Conservation (phyloP, 2,113 vertebrate genomes). For the Oreotragus oreotragus region DNA sequence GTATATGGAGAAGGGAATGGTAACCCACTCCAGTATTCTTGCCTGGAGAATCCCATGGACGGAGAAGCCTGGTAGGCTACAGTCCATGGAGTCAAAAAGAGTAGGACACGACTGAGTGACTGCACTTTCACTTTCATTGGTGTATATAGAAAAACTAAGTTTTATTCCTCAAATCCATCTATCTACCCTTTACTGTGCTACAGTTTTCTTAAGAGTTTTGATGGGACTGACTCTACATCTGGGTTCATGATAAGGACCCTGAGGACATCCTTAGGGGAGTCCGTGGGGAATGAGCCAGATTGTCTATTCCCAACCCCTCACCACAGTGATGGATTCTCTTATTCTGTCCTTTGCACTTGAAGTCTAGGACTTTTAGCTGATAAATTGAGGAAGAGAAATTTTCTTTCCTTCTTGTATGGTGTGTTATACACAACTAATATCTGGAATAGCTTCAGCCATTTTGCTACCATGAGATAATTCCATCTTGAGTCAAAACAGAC, state of each 20-base stretch:
- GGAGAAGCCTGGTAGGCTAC: too few species aligned
- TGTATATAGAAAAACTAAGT: neutral
- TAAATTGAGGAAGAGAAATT: neutral
- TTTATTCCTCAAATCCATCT: neutral
- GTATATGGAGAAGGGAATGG: neutral
- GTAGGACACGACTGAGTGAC: too few species aligned
- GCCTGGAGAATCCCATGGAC: too few species aligned
- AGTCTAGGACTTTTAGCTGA: neutral
- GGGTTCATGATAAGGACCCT: neutral
- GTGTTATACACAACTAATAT: neutral
- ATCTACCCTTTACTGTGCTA: neutral
- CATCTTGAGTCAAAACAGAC: neutral
- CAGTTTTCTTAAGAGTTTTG: neutral
- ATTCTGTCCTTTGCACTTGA: neutral
- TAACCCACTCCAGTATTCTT: too few species aligned
- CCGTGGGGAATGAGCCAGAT: neutral
- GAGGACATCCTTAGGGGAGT: neutral
- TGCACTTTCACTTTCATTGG: neutral
- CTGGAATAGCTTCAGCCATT: neutral
- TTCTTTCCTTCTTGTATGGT: neutral
- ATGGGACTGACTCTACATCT: neutral
- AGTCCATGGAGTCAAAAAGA: too few species aligned
- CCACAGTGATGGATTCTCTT: neutral
- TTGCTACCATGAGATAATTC: neutral
- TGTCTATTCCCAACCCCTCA: neutral